Conservation (phyloP, 2,797 vertebrate species). For the Pipistrellus nathusii region DNA sequence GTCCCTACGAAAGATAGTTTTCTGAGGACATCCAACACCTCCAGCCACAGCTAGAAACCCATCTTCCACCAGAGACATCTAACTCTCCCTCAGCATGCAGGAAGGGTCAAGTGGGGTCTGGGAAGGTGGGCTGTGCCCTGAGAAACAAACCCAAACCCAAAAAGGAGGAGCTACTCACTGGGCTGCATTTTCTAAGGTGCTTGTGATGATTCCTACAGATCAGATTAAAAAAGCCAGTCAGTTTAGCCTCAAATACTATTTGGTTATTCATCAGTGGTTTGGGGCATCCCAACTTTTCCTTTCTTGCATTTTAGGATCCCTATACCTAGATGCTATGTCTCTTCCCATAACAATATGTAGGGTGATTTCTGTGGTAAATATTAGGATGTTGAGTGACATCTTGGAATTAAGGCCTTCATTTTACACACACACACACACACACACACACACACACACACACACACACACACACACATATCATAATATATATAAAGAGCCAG, state of each 20-base stretch:
- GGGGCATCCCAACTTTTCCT: constrained; percentile 1
- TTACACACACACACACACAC: neutral
- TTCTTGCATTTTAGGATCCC: neutral
- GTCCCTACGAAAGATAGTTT: constrained; percentile 66
- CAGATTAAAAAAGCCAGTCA: constrained; percentile 58
- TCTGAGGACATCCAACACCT: neutral
- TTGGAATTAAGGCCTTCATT: neutral
- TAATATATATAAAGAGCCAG: neutral
- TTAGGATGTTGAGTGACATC: neutral
- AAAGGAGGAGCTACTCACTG: constrained; percentile 77
- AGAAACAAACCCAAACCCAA: constrained; percentile 44
- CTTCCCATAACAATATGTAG: neutral
- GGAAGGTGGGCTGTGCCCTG: neutral
- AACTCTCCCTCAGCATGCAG: constrained; percentile 73
- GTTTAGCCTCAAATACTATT: constrained; percentile 18
- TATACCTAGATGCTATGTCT: constrained; percentile 7
- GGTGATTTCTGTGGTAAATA: constrained; percentile 40
- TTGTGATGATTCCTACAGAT: constrained; percentile 72
- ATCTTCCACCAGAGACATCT: constrained; percentile 33
- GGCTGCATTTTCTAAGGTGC: constrained; percentile 57
- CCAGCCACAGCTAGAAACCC: neutral
- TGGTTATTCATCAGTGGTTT: neutral
- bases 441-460: neutral
- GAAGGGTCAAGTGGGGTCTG: constrained; percentile 54
- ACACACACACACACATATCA: neutral